Evolutionary conservation across 1,140 invertebrate species (phyloP).

Genomic region (Zaprionus africanus): DNA sequence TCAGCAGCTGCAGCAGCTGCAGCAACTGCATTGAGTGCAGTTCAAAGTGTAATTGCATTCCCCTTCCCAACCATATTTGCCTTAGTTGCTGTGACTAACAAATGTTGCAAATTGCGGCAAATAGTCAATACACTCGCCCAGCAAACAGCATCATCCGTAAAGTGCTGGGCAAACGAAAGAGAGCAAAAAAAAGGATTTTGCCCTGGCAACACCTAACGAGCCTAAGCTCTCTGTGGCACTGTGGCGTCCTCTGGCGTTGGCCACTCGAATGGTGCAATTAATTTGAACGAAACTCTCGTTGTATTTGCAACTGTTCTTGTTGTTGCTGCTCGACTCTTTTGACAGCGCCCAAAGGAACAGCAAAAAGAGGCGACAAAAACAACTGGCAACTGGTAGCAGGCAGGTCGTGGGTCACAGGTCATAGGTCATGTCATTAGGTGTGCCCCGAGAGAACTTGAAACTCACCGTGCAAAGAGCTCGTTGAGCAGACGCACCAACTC

Average conservation of each 20-base stretch:
- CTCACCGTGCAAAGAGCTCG: conserved; percentile 96
- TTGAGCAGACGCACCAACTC: conserved; percentile 97
- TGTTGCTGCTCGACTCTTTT: conserved; percentile 14
- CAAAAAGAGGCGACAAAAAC: conserved; percentile 25
- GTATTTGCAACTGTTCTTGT: conserved; percentile 23
- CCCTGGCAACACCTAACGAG: conserved; percentile 16
- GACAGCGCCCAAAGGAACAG: conserved; percentile 20
- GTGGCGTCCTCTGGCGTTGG: background rate
- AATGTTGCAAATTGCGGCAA: conserved; percentile 11
- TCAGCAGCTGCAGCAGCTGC: background rate
- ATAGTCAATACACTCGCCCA: conserved; percentile 11
- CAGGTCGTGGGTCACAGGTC: background rate
- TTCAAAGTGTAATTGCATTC: background rate
- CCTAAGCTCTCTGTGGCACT: conserved; percentile 7
- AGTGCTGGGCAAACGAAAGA: conserved; percentile 34
- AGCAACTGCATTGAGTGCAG: background rate
- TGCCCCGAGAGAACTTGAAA: conserved; percentile 28
- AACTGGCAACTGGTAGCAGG: background rate
- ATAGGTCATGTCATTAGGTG: conserved; percentile 51
- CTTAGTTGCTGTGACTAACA: background rate
- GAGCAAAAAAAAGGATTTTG: background rate
- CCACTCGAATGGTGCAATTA: conserved; percentile 61
- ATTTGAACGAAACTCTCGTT: conserved; percentile 29
- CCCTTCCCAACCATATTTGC: background rate
- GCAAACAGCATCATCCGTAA: conserved; percentile 17